Conservation (phyloP, 2,888 invertebrate species). For the Drosophila subsilvestris region DNA sequence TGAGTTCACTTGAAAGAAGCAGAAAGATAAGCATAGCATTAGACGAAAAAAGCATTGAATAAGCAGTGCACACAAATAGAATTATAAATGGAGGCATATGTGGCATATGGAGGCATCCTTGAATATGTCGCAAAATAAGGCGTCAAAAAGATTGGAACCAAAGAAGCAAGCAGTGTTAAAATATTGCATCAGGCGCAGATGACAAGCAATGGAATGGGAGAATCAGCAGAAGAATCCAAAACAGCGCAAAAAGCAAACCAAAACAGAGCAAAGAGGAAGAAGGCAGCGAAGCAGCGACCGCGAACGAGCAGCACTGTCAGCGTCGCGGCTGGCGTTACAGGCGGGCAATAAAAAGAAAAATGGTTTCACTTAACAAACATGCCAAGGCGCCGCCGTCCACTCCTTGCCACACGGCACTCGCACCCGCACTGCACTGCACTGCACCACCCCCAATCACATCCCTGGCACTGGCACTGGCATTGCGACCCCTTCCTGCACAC, state of each 20-base stretch:
- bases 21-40: no score
- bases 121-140: no score
- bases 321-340: constrained; percentile 9
- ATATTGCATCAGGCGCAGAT: neutral
- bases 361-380: constrained; percentile 82
- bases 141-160: neutral
- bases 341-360: constrained; percentile 76
- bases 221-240: neutral
- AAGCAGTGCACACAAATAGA: neutral
- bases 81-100: neutral
- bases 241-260: neutral
- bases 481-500: constrained; percentile 2
- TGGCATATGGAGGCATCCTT: no score
- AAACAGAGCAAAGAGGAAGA: neutral
- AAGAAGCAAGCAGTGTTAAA: neutral
- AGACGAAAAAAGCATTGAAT: neutral
- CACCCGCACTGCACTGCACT: constrained; percentile 26
- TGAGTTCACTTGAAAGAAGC: no score
- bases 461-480: constrained; percentile 19
- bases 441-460: constrained; percentile 15
- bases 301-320: constrained; percentile 19
- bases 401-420: neutral
- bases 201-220: neutral
- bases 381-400: constrained; percentile 60
- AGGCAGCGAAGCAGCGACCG: neutral